phyloP scores from a whole-genome alignment of 2,113 vertebrate genomes.

The Hippocampus barbouri region DNA sequence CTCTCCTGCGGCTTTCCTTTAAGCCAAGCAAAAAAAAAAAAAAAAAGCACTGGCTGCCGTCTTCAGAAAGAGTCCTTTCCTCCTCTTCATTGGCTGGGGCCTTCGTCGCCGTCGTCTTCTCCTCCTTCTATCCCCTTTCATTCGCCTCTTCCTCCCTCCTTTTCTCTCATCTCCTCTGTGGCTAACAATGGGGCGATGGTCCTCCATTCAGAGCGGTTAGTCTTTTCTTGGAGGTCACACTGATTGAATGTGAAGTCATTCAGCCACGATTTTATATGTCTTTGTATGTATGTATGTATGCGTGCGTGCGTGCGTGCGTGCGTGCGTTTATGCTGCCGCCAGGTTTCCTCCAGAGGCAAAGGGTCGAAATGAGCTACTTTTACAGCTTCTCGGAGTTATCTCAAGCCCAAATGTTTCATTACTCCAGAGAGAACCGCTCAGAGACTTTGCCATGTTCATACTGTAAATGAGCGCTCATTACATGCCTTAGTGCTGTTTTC shows the following conservation, averaged over 20 bases:
- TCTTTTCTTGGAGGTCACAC: conserved; percentile 62
- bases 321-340: conserved; percentile 5
- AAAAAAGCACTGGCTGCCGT: conserved; percentile 44
- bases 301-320: conserved; percentile 16
- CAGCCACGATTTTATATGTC: conserved; percentile 15
- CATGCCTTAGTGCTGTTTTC: conserved; percentile 7
- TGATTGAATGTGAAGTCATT: conserved; percentile 46
- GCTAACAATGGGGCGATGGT: conserved; percentile 52
- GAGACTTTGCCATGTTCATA: not conserved
- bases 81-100: conserved; percentile 42
- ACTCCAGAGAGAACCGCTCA: conserved; percentile 5
- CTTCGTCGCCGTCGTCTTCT: conserved; percentile 36
- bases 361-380: not conserved
- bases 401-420: not conserved
- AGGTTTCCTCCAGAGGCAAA: conserved; percentile 4
- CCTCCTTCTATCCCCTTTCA: conserved; percentile 37
- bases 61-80: conserved; percentile 34
- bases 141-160: conserved; percentile 3
- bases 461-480: not conserved
- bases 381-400: conserved; percentile 10
- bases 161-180: conserved; percentile 40
- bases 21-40: conserved; percentile 43
- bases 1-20: conserved; percentile 62
- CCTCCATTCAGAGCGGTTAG: conserved; percentile 43
- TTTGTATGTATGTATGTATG: conserved; percentile 5